These are phyloP conservation scores for Magallana gigas DNA, from an alignment of 1,140 invertebrate species.

Conservation along the genomic window DNA sequence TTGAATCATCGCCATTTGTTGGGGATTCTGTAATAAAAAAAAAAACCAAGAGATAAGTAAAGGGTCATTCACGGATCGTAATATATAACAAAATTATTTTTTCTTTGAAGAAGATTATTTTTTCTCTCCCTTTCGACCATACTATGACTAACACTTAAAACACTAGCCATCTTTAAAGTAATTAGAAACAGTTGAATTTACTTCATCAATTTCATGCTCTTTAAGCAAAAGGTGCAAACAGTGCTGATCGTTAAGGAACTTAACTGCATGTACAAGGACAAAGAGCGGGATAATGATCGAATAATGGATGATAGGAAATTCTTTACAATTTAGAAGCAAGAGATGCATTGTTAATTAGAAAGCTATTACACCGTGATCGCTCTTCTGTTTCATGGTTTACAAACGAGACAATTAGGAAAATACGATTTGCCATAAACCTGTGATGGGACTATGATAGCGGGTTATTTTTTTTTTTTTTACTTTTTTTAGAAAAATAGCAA, in stretches of 20 bases:
- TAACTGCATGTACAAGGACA: conserved; percentile 23
- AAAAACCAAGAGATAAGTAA: background rate
- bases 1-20: conserved; percentile 70
- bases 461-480: background rate
- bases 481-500: background rate
- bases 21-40: conserved; percentile 50
- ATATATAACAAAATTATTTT: no score
- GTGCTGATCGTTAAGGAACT: background rate
- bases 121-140: background rate
- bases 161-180: background rate
- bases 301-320: conserved; percentile 29
- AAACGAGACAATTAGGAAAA: conserved; percentile 32
- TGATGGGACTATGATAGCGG: background rate
- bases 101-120: no score
- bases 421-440: background rate
- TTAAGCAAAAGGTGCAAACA: conserved; percentile 28
- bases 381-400: conserved; percentile 22
- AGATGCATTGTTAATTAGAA: conserved; percentile 26
- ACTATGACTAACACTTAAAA: background rate
- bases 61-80: background rate
- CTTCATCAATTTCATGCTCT: conserved; percentile 28
- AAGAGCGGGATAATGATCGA: conserved; percentile 3
- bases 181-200: conserved; percentile 16
- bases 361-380: conserved; percentile 1
- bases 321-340: conserved; percentile 25